Evolutionary conservation across 2,797 vertebrate genomes (phyloP).

Genomic region (Aplochiton taeniatus): DNA sequence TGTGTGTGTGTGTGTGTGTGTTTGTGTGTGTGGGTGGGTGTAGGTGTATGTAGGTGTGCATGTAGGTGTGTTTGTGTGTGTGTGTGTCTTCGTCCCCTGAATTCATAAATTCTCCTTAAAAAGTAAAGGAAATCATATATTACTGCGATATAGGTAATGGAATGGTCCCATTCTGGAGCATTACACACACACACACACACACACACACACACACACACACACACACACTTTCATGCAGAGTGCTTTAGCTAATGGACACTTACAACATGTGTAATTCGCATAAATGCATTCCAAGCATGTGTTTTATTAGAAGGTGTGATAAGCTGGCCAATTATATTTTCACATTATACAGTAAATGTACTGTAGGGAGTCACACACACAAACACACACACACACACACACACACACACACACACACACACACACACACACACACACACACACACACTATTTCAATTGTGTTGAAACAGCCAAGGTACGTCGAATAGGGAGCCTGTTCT

Average conservation of each 20-base stretch:
- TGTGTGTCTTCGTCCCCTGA: conserved; percentile 1
- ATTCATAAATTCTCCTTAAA: no score
- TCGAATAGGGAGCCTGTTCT: no score
- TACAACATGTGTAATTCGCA: no score
- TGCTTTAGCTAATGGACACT: no score
- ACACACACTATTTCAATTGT: background rate
- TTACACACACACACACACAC: conserved; percentile 20
- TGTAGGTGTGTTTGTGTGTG: background rate
- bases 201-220: conserved; percentile 11
- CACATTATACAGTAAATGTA: conserved; percentile 26
- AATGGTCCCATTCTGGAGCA: no score
- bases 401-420: conserved; percentile 20
- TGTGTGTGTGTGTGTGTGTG: conserved; percentile 13
- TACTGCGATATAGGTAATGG: no score
- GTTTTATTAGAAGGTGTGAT: no score
- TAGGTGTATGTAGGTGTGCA: conserved; percentile 1
- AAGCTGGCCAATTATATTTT: background rate
- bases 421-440: conserved; percentile 16
- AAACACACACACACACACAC: background rate
- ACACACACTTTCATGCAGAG: no score
- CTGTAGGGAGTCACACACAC: conserved; percentile 24
- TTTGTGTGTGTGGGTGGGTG: background rate
- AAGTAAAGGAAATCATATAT: no score
- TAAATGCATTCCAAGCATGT: background rate
- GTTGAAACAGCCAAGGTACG: background rate